Conservation (phyloP, 2,797 vertebrate species). For the Spheniscus humboldti region DNA sequence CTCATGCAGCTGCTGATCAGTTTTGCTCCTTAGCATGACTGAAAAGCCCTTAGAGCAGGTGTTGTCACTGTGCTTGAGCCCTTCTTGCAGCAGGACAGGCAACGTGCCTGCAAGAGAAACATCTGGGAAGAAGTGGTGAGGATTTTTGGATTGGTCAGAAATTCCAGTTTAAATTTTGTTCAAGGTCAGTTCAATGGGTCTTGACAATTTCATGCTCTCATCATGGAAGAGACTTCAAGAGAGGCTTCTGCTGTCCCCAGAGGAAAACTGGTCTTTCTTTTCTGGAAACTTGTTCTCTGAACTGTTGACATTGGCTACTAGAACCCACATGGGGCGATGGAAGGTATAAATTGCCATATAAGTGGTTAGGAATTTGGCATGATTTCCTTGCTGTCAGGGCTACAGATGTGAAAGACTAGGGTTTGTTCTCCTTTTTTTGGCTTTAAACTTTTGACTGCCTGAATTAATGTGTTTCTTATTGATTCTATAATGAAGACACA, state of each 20-base stretch:
- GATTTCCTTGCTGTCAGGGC: neutral
- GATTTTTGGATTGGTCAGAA: neutral
- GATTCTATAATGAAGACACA: conserved; percentile 17
- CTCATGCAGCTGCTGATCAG: neutral
- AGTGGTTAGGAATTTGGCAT: neutral
- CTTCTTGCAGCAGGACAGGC: neutral
- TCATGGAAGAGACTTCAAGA: neutral
- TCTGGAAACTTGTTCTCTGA: neutral
- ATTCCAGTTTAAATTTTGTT: neutral
- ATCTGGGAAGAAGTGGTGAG: rapidly evolving
- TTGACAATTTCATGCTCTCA: neutral
- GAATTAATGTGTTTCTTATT: neutral
- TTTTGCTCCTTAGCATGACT: neutral
- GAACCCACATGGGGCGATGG: neutral
- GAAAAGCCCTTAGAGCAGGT: neutral
- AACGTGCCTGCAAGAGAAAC: neutral
- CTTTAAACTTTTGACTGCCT: neutral
- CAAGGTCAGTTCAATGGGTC: neutral
- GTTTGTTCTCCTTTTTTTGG: neutral
- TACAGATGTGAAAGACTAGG: neutral
- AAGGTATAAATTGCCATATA: neutral
- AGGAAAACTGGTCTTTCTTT: neutral
- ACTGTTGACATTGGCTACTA: neutral
- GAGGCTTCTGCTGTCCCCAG: neutral
- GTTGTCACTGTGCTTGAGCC: neutral